Conservation (phyloP, 2,888 invertebrate genomes). For the Amphipyra tragopoginis region DNA sequence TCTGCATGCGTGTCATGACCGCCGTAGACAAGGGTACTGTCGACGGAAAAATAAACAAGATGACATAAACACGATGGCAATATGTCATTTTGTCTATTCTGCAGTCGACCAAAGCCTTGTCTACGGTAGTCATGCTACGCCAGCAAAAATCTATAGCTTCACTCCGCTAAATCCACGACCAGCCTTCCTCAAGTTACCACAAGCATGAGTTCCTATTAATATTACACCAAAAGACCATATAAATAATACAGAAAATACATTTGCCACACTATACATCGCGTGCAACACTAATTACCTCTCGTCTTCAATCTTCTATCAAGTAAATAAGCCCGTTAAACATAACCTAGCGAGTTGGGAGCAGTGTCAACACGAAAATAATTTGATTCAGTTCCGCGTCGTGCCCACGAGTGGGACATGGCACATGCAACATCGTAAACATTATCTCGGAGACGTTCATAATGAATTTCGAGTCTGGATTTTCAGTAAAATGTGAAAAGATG, state of each 20-base stretch:
- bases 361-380: conserved; percentile 56
- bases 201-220: neutral
- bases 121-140: no score
- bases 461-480: conserved; percentile 28
- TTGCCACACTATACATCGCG: neutral
- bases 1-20: no score
- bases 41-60: no score
- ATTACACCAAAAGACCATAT: neutral
- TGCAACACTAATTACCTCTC: conserved; percentile 30
- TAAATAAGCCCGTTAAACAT: conserved; percentile 35
- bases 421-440: conserved; percentile 46
- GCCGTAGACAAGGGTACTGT: no score
- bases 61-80: no score
- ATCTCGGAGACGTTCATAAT: conserved; percentile 21
- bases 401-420: conserved; percentile 31
- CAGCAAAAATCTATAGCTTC: no score
- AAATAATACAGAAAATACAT: neutral
- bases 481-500: neutral
- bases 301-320: conserved; percentile 13
- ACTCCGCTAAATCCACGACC: neutral
- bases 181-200: no score
- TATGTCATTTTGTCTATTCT: no score
- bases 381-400: conserved; percentile 41
- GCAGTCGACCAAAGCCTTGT: no score
- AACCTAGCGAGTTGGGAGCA: conserved; percentile 30